A percentile compares a stretch with the other conserved stretches of the same genome.
These are phyloP conservation scores for Ceramica pisi DNA, from an alignment of 2,888 invertebrate species.

Conservation along the genomic window DNA sequence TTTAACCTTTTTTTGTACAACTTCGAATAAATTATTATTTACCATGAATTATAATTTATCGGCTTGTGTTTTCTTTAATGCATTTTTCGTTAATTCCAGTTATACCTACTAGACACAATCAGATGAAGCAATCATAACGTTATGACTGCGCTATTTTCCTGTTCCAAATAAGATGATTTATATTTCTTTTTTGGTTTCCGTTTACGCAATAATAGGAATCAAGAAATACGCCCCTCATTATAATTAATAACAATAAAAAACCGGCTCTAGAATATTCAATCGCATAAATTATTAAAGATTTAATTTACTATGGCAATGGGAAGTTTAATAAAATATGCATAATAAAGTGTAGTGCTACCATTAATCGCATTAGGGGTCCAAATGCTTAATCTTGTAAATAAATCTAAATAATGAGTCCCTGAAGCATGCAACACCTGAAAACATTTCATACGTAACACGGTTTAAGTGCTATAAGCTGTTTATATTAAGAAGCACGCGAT, in stretches of 20 bases:
- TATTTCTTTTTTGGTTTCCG: conserved; percentile 21
- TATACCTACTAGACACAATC: neutral
- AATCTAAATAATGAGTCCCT: conserved; percentile 69
- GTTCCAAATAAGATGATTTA: conserved; percentile 40
- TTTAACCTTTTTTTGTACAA: neutral
- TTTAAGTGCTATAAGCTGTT: conserved; percentile 60
- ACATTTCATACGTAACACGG: conserved; percentile 62
- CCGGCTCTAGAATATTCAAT: conserved; percentile 34
- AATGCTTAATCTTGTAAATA: conserved; percentile 66
- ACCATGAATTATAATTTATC: neutral
- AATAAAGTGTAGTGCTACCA: conserved; percentile 51
- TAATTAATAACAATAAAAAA: conserved; percentile 37
- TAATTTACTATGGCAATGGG: conserved; percentile 43
- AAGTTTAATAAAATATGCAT: conserved; percentile 51
- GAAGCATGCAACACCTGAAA: conserved; percentile 67
- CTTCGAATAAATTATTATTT: neutral
- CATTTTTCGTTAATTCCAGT: neutral
- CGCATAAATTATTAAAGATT: conserved; percentile 44
- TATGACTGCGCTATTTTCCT: conserved; percentile 36
- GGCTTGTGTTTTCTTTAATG: neutral
- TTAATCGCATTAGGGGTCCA: conserved; percentile 60
- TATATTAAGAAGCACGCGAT: conserved; percentile 64
- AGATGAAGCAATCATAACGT: conserved; percentile 16
- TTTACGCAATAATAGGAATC: conserved; percentile 26
- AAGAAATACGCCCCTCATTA: conserved; percentile 36